Evolutionary conservation across 2,113 vertebrate species (phyloP).

Genomic region (Mus musculus): DNA sequence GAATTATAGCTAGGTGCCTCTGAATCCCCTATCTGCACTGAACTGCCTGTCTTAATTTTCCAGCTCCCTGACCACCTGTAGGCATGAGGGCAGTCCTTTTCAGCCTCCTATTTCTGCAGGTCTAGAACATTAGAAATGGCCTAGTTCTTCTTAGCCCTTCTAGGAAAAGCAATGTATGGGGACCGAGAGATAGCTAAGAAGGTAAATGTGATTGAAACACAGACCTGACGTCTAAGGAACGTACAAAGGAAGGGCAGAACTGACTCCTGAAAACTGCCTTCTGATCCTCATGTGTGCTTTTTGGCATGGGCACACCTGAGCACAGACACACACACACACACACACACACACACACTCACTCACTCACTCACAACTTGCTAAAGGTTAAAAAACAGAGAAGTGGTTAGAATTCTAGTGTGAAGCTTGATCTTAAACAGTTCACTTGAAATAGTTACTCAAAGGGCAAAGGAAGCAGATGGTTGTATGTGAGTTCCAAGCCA

Average conservation of each 20-base stretch:
- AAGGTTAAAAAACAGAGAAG: constrained; percentile 12
- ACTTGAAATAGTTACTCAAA: constrained; percentile 68
- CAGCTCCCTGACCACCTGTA: background rate
- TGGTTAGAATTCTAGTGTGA: background rate
- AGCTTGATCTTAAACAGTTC: background rate
- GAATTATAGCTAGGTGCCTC: background rate
- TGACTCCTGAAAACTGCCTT: background rate
- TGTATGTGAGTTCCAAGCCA: constrained; percentile 51
- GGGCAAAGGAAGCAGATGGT: constrained; percentile 51
- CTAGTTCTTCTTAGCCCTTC: background rate
- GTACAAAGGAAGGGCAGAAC: no score
- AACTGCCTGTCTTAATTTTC: background rate
- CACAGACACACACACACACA: background rate
- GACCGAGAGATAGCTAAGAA: background rate
- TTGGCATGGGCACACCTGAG: background rate
- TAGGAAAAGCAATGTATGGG: background rate
- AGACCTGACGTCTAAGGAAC: no score
- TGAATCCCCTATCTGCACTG: background rate
- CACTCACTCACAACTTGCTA: no score
- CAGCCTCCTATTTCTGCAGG: no score
- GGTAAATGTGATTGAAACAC: background rate
- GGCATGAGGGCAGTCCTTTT: background rate
- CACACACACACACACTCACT: background rate
- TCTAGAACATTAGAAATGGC: background rate
- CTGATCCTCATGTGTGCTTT: background rate